Evolutionary conservation across 37 sponge, comb jelly and placozoan species (phyloP).

Genomic region (Agelas oroides): DNA sequence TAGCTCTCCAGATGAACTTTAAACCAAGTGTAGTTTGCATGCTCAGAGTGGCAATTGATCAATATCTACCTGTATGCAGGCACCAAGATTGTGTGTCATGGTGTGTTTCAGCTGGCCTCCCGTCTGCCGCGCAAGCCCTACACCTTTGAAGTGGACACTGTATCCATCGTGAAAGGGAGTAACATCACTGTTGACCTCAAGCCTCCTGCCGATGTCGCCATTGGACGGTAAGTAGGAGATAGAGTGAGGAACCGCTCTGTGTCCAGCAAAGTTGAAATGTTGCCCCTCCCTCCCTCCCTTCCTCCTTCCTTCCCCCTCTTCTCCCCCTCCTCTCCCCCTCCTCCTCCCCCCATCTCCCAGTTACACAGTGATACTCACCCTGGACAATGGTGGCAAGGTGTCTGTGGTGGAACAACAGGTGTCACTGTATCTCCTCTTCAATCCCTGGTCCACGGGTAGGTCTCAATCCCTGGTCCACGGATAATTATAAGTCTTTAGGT

Average conservation of each 20-base stretch:
- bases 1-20: no score
- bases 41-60: not conserved
- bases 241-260: no score
- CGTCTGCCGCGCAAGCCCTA: not conserved
- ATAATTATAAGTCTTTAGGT: not conserved
- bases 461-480: not conserved
- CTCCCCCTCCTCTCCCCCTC: no score
- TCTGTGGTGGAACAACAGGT: conserved; percentile 32
- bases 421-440: conserved; percentile 64
- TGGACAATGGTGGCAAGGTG: conserved; percentile 38
- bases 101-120: not conserved
- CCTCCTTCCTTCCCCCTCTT: no score
- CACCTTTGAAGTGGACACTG: conserved; percentile 24
- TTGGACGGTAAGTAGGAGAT: conserved; percentile 37
- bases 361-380: conserved; percentile 37
- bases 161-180: conserved; percentile 5
- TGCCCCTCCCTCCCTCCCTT: not conserved
- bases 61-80: not conserved
- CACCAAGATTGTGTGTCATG: not conserved
- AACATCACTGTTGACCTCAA: conserved; percentile 34
- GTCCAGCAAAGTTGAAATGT: no score
- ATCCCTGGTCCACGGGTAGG: conserved; percentile 78
- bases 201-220: conserved; percentile 38
- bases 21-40: no score
- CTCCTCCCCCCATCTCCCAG: conserved; percentile 3